Evolutionary conservation across 2,797 vertebrate genomes (phyloP).

Genomic region (Premnoplex brunnescens): DNA sequence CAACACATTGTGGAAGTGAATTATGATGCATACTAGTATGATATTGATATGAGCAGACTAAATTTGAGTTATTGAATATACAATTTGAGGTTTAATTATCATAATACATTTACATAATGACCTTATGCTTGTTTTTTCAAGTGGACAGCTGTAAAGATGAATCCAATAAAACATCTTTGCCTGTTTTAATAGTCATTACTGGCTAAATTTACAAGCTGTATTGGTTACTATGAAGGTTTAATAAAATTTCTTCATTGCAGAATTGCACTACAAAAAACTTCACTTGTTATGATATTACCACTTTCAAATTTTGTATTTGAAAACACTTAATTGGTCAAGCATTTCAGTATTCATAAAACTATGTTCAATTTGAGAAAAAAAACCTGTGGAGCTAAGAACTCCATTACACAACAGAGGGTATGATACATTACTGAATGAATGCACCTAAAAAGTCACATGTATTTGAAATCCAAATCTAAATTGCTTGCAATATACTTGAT

Average conservation of each 20-base stretch:
- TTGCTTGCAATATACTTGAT: not conserved
- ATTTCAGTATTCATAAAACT: not conserved
- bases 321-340: not conserved
- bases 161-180: not conserved
- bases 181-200: not conserved
- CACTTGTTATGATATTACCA: not conserved
- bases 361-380: not conserved
- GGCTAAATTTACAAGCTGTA: not conserved
- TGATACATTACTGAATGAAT: not conserved
- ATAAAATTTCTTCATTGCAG: not conserved
- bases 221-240: not conserved
- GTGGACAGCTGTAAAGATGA: not conserved
- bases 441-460: not conserved
- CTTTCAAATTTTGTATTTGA: not conserved
- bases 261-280: not conserved
- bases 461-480: not conserved
- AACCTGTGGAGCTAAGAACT: not conserved
- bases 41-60: not conserved
- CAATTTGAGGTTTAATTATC: not conserved
- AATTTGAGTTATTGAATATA: not conserved
- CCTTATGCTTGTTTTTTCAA: not conserved
- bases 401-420: not conserved
- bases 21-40: not conserved
- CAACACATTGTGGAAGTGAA: not conserved
- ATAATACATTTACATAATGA: not conserved